Base-by-base conservation (phyloP, 1,140 invertebrate species). In the Mactra quadrangularis region DNA sequence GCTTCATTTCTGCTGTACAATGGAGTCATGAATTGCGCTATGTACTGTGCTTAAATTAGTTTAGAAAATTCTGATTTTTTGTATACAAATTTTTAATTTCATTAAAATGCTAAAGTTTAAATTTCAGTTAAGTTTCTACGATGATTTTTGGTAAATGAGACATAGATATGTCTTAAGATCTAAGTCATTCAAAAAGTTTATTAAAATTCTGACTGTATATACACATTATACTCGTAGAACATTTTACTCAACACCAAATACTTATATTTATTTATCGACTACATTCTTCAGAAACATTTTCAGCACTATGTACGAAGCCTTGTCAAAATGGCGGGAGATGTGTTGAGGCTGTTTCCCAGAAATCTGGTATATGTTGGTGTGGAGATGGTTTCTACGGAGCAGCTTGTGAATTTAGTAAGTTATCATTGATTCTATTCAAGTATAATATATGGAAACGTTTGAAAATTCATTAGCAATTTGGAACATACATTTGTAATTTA, bases 351-450 rank as follows among this genome's bases (percentile, higher is more conserved):
- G 50, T 41, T 7, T 38, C 45, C 41, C 60, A 47, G 25, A 71
- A 85, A 19, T 86, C 87, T 33, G 88, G 87, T 52, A 87, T 88
- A 66, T 91, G 90, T 60, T 90, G 87, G 88, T 91, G 90, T 81
- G 84, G 85, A 3, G 83, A 70, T 17, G 89, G 89, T n/a, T 91
- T 87, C 76, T 89, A 87, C 60, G 90, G 89, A 29, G 88, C 90
- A 41, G 87, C 87, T 29, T 91, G 90, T 62, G 86, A 97, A 96
- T 96, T 19, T 93, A 95, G 89, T 98, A 96, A 91, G 90, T 95
- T 29, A n/a, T 35, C n/a, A 15, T 66, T 31, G 33, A 57, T 15
- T 19, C 29, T 13, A 13, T 17, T 7, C n/a, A 64, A 22, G 9
- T 25, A 38, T 29, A 59, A 0, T 38, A 27, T 9, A 3, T 19